These are phyloP conservation scores for Girardinichthys multiradiatus DNA, from an alignment of 2,113 vertebrate species.

Conservation along the genomic window DNA sequence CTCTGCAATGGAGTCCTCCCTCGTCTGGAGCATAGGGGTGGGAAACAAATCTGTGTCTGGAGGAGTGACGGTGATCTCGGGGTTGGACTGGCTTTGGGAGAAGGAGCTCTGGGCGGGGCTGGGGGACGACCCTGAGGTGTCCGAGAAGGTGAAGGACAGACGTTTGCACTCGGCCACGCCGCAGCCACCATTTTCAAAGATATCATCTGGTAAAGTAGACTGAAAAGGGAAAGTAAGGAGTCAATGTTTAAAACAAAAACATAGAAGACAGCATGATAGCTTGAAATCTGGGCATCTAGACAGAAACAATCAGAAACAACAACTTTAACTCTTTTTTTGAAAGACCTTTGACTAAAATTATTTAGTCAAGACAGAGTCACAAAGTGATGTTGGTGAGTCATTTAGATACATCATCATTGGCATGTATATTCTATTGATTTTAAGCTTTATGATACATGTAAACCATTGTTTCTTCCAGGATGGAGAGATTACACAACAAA, in stretches of 20 bases:
- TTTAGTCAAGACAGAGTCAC: conserved; percentile 12
- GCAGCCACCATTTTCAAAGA: conserved; percentile 86
- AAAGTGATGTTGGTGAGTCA: background rate
- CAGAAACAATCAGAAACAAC: conserved; percentile 4
- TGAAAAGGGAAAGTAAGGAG: conserved; percentile 64
- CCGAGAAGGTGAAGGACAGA: conserved; percentile 90
- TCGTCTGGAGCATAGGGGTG: conserved; percentile 56
- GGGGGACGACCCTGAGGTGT: conserved; percentile 79
- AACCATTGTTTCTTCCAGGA: background rate
- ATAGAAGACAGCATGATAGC: background rate
- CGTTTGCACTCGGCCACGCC: conserved; percentile 84
- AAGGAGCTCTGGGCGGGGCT: conserved; percentile 78
- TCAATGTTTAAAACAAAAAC: conserved; percentile 16
- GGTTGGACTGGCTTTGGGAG: conserved; percentile 80
- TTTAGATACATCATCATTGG: background rate
- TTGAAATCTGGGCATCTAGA: conserved; percentile 22
- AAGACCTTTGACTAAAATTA: background rate
- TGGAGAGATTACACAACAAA: no score
- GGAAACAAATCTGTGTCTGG: conserved; percentile 72
- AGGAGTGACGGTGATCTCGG: conserved; percentile 86
- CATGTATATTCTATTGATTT: background rate
- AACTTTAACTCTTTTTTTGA: background rate
- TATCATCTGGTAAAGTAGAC: conserved; percentile 89
- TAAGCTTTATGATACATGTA: background rate
- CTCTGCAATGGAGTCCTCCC: conserved; percentile 66